Conservation (phyloP, 2,797 vertebrate genomes). For the Siniperca undulata region DNA sequence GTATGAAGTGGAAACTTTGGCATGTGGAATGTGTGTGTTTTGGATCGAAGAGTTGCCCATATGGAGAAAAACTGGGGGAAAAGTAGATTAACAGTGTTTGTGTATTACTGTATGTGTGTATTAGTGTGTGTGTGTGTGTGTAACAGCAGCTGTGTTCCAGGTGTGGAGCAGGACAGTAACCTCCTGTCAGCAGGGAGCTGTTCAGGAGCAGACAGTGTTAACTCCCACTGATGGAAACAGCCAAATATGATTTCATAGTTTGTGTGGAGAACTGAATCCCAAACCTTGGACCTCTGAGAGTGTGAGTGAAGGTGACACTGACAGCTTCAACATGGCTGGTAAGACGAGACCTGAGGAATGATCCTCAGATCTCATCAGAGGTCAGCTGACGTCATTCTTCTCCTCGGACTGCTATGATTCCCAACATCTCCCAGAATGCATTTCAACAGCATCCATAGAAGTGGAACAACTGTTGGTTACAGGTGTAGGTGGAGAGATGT, state of each 20-base stretch:
- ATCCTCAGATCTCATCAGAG: neutral
- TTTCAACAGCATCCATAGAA: neutral
- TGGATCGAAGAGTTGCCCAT: constrained; percentile 38
- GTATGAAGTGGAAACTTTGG: constrained; percentile 55
- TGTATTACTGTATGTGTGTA: neutral
- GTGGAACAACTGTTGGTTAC: neutral
- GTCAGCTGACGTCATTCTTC: neutral
- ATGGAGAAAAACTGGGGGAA: constrained; percentile 8
- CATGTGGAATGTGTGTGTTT: constrained; percentile 54
- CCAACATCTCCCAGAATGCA: constrained; percentile 31
- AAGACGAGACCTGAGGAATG: neutral
- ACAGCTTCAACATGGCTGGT: constrained; percentile 9
- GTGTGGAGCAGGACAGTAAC: constrained; percentile 47
- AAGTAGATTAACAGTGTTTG: constrained; percentile 22
- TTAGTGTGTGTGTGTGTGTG: neutral
- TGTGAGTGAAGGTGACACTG: neutral
- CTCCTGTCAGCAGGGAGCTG: constrained; percentile 42
- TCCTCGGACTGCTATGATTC: neutral
- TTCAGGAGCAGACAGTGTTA: constrained; percentile 36
- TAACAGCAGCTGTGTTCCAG: constrained; percentile 55
- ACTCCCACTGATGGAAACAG: constrained; percentile 27
- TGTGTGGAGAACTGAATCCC: neutral
- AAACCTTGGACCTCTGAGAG: neutral
- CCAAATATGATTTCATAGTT: constrained; percentile 46
- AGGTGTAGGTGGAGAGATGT: neutral